Evolutionary conservation across 2,888 invertebrate species (phyloP).

Genomic region (Tetheella fluctuosa): DNA sequence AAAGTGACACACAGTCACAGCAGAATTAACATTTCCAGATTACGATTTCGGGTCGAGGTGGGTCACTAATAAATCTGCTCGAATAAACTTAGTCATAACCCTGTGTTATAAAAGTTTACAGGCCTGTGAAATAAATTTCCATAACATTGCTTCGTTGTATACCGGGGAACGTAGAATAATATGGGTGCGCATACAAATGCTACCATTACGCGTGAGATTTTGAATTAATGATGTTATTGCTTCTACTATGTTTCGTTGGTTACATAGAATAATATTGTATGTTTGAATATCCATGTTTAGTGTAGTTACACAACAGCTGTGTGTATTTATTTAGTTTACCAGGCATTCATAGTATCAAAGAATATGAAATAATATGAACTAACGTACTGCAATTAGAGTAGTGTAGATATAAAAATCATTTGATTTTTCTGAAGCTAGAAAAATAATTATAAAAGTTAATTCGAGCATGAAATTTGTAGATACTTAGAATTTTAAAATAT

Average conservation of each 20-base stretch:
- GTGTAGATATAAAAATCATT: too few relatives aligned
- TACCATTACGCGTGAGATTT: constrained; percentile 44
- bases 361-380: too few relatives aligned
- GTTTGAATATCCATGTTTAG: constrained; percentile 6
- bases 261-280: constrained; percentile 33
- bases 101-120: constrained; percentile 59
- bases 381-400: too few relatives aligned
- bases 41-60: constrained; percentile 58
- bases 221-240: constrained; percentile 54
- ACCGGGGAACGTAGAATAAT: constrained; percentile 20
- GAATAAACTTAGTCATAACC: constrained; percentile 56
- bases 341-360: too few relatives aligned
- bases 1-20: constrained; percentile 61
- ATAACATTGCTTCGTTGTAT: constrained; percentile 39
- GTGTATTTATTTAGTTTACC: background rate
- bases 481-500: background rate
- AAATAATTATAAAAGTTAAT: too few relatives aligned
- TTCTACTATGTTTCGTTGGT: constrained; percentile 31
- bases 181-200: constrained; percentile 37
- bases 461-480: too few relatives aligned
- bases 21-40: constrained; percentile 64
- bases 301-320: background rate
- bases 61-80: constrained; percentile 64
- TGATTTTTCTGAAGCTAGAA: too few relatives aligned
- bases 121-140: constrained; percentile 57